Conservation (phyloP, 2,888 invertebrate genomes). For the Tolmerus cingulatus region DNA sequence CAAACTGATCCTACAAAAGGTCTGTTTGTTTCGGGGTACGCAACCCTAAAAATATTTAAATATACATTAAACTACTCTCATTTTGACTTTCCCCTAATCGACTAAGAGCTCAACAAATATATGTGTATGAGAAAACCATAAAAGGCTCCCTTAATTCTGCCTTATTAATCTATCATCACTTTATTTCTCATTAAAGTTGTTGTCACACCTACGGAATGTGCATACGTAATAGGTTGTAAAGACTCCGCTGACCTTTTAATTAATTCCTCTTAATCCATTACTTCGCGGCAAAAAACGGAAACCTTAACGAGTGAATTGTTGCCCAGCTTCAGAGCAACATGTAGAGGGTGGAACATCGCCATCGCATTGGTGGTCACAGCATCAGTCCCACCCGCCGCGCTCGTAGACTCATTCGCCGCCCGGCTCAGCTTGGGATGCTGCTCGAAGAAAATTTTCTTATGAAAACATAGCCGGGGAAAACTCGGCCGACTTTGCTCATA, state of each 20-base stretch:
- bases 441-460: slow-evolving; percentile 3
- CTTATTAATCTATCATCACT: not conserved
- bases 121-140: not conserved
- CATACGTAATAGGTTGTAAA: not conserved
- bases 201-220: not conserved
- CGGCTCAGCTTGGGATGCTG: not conserved
- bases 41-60: no score
- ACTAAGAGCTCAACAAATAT: not conserved
- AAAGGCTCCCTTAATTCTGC: not conserved
- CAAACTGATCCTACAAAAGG: no score
- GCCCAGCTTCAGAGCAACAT: not conserved
- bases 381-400: not conserved
- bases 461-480: not conserved
- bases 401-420: not conserved
- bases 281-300: not conserved
- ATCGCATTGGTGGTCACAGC: not conserved
- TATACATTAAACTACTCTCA: no score
- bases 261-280: not conserved
- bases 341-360: not conserved
- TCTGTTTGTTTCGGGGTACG: no score
- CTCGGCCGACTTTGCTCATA: not conserved
- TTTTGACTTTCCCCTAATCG: not conserved
- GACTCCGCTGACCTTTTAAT: not conserved
- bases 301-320: not conserved
- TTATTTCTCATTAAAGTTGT: not conserved